Evolutionary conservation across 53 echinoderm and acorn worm genomes (phyloP).

Genomic region (Zoroaster sp.): DNA sequence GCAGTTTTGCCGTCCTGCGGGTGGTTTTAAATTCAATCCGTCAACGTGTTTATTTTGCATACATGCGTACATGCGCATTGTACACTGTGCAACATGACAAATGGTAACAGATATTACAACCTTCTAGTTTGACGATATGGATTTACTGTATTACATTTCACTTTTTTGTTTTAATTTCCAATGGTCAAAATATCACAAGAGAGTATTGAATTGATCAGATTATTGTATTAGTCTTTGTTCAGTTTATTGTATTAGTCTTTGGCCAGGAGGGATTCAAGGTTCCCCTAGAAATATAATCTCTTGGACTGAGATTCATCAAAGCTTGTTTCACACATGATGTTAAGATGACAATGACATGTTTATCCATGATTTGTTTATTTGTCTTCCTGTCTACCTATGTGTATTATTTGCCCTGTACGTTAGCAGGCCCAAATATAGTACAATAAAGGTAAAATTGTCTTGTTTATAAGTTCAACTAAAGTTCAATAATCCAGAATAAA

Average conservation of each 20-base stretch:
- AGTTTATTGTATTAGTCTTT: neutral
- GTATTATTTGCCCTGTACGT: neutral
- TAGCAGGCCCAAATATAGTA: neutral
- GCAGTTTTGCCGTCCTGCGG: neutral
- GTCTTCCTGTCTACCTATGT: neutral
- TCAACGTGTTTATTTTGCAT: neutral
- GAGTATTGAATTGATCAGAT: neutral
- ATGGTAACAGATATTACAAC: neutral
- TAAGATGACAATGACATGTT: neutral
- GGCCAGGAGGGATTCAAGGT: neutral
- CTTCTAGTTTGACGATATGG: neutral
- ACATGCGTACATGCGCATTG: neutral
- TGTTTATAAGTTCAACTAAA: neutral
- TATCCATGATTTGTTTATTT: too few species aligned
- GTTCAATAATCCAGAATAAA: neutral
- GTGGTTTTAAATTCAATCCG: neutral
- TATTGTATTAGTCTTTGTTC: too few species aligned
- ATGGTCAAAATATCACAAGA: neutral
- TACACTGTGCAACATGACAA: neutral
- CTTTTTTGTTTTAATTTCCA: neutral
- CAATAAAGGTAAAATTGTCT: neutral
- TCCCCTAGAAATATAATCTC: neutral
- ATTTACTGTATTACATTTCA: slow-evolving; percentile 13
- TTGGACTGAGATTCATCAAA: neutral
- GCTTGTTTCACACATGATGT: neutral